Evolutionary conservation across 1,140 invertebrate genomes (phyloP), one percentile per base, ranked within the genome.

Genomic region (Spodoptera litura): DNA sequence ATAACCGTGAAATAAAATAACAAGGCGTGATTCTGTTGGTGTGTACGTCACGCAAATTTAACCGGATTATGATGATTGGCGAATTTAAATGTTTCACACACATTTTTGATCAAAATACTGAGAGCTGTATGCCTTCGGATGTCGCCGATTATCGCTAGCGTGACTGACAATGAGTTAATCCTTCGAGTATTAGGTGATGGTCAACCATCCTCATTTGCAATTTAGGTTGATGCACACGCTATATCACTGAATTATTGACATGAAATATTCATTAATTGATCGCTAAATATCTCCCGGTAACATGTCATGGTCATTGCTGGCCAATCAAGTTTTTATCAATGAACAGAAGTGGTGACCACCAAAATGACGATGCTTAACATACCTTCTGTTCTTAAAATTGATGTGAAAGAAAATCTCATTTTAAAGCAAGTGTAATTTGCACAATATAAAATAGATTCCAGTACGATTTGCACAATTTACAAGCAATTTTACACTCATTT

Each of bases 111-210:
- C n/a, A 61, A 61, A 53, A 49, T 73, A 8, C 76, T 25, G 25
- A 52, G 38, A 53, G 49, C 35, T 64, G 56, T 66, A 62, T 73
- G 10, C 15, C 38, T 61, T 78, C 76, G 79, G 79, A 80, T 77
- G 79, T 80, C 58, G 20, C 12, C 58, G 15, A 77, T 77, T 77
- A 71, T n/a, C 9, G 61, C 62, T 79, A 61, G 70, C 78, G 79
- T 78, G 66, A 78, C 75, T 81, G 80, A 77, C 78, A 58, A 81
- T 81, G 61, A 55, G 15, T 74, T 62, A 27, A 76, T 53, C 79
- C 79, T 79, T 83, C 59, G 51, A 44, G 52, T 81, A 81, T 75
- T 81, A 79, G 82, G 82, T 83, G 82, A 83, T 74, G 82, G 82
- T 61, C 82, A 72, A 72, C 53, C 55, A 58, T 66, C 74, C 64